Evolutionary conservation across 2,797 vertebrate species (phyloP).

Genomic region (Champsocephalus esox): DNA sequence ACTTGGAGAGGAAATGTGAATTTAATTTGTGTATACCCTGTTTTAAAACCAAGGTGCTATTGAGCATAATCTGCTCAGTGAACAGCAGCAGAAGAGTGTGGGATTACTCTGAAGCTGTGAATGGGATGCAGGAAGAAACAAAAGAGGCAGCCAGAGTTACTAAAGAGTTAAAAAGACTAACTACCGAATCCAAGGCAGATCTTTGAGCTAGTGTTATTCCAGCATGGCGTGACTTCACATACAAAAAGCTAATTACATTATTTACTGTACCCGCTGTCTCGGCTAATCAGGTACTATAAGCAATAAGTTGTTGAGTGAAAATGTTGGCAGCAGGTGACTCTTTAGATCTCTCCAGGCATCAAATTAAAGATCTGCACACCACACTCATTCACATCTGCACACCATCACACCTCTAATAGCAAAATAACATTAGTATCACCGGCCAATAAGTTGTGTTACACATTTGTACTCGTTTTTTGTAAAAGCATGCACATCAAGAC

Average conservation of each 20-base stretch:
- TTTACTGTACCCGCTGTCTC: constrained; percentile 48
- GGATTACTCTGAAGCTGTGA: constrained; percentile 3
- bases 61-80: constrained; percentile 11
- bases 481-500: too few relatives aligned
- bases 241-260: constrained; percentile 60
- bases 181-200: not conserved
- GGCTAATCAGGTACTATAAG: constrained; percentile 58
- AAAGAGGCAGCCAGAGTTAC: constrained; percentile 9
- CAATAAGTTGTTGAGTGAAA: constrained; percentile 53
- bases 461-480: not conserved
- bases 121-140: constrained; percentile 7
- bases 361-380: constrained; percentile 43
- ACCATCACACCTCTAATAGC: constrained; percentile 11
- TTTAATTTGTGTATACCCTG: not conserved
- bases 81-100: not conserved
- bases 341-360: constrained; percentile 33
- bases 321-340: constrained; percentile 58
- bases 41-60: not conserved
- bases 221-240: constrained; percentile 57
- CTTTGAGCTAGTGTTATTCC: constrained; percentile 33
- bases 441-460: not conserved
- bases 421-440: constrained; percentile 24
- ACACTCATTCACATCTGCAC: constrained; percentile 27
- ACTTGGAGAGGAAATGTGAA: constrained; percentile 14
- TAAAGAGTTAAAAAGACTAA: constrained; percentile 32